These are phyloP conservation scores for Lutraria lutraria DNA, from an alignment of 2,888 invertebrate genomes.

Conservation along the genomic window DNA sequence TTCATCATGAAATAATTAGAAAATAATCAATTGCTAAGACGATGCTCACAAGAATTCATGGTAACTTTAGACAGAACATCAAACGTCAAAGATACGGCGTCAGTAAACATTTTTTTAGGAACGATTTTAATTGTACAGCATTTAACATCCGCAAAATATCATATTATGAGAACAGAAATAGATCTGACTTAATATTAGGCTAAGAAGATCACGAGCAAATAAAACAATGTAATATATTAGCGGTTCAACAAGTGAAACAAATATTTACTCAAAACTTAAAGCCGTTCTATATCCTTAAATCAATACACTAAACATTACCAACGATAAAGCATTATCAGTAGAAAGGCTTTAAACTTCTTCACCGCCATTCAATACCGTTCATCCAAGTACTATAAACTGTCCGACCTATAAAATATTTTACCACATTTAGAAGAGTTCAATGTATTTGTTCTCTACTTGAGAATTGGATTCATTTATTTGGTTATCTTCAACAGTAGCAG, in stretches of 20 bases:
- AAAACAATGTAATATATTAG: conserved; percentile 12
- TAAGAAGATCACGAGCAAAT: neutral
- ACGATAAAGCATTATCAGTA: neutral
- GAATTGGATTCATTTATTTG: neutral
- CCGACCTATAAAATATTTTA: neutral
- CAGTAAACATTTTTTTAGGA: no score
- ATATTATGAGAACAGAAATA: neutral
- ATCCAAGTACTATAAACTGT: neutral
- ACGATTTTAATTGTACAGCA: neutral
- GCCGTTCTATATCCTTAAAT: neutral
- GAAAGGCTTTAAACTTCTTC: neutral
- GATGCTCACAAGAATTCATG: no score
- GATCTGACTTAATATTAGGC: neutral
- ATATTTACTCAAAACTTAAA: conserved; percentile 2
- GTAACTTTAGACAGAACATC: no score
- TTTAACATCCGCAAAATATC: neutral
- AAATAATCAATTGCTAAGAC: no score
- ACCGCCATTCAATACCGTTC: neutral
- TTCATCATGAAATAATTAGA: no score
- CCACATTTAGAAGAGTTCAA: neutral
- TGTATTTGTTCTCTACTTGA: neutral
- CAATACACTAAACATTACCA: neutral
- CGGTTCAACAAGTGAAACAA: neutral
- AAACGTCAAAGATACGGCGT: no score
- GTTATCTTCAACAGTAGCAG: neutral